A percentile compares a stretch with the other conserved stretches of the same genome.
Conservation (phyloP, 1,140 invertebrate genomes). For the Philotrypesis tridentata region DNA sequence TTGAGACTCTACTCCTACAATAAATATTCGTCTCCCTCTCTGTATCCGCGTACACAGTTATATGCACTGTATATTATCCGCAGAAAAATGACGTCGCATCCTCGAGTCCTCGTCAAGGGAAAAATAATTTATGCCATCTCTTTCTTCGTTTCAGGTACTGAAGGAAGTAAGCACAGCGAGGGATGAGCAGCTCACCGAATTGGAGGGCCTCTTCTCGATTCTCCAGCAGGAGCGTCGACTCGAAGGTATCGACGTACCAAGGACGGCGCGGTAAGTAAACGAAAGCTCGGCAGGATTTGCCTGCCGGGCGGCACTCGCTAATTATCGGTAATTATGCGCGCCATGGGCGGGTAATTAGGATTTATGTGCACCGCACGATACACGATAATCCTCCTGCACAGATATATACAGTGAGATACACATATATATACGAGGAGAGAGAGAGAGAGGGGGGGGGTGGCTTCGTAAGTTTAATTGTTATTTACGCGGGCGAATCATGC, state of each 20-base stretch:
- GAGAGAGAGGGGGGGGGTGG: constrained; percentile 39
- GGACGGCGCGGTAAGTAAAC: constrained; percentile 39
- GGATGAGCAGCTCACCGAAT: constrained; percentile 76
- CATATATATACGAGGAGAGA: constrained; percentile 42
- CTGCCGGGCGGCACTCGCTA: constrained; percentile 48
- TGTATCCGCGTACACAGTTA: no score
- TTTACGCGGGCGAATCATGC: constrained; percentile 68
- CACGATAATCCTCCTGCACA: constrained; percentile 60
- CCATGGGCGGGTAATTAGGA: constrained; percentile 66
- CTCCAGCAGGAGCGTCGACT: constrained; percentile 76
- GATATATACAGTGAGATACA: neutral
- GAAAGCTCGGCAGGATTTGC: neutral
- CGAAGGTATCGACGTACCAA: constrained; percentile 68
- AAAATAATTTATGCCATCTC: no score
- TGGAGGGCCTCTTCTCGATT: constrained; percentile 78
- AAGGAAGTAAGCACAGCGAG: constrained; percentile 71
- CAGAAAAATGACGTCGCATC: no score
- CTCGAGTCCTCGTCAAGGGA: no score
- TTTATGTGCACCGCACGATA: constrained; percentile 60
- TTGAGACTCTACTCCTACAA: no score
- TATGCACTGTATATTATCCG: no score
- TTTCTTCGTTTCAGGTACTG: constrained; percentile 59
- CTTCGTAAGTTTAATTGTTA: constrained; percentile 66
- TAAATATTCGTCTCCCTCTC: no score
- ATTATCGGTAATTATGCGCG: constrained; percentile 67